Evolutionary conservation across 2,888 invertebrate species (phyloP), one percentile per base, ranked within the genome.

Genomic region (Myopa testacea): DNA sequence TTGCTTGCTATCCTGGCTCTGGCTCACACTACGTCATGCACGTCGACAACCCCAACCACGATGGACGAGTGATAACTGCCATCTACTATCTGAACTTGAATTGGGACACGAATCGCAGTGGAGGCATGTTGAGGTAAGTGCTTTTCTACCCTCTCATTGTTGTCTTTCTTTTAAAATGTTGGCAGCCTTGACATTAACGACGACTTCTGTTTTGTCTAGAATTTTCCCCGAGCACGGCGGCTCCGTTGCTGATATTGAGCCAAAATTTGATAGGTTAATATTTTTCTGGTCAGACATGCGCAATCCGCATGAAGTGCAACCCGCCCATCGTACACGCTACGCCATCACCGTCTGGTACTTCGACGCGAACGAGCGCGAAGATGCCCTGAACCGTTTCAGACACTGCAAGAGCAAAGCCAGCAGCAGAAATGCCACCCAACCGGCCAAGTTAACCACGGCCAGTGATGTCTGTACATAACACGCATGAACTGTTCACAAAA

Each of bases 201-300:
- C 3, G 45, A 45, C 45, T 8, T 8, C 10, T 45, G 45, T 3
- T 74, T 37, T 55, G 89, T 88, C 0, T 88, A 92, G 93, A 89
- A 96, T 99, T 88, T 97, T 96, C 86, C 98, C 98, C 0, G 95
- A 96, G 88, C 95, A 95, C 45, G 93, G 93, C 89, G 92, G 93
- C 58, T 94, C 95, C 83, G 95, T 94, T 75, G 97, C 97, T 0
- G 95, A 97, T 86, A 96, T 99, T 84, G 97, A 95, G 86, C 98
- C 98, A 0, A 91, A 95, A 75, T 98, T 98, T 89, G 98, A 99
- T 89, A 91, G 98, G 78, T 93, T 98, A 88, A 91, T 98, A 84
- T 98, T 98, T 90, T 99, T 99, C 91, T 99, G 98, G 98, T 98
- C 98, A 0, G 98, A 98, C 86, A 91, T 96, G 84, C 92, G 98